Base-by-base conservation (phyloP, 2,888 invertebrate genomes). In the Erpobdella octoculata region DNA sequence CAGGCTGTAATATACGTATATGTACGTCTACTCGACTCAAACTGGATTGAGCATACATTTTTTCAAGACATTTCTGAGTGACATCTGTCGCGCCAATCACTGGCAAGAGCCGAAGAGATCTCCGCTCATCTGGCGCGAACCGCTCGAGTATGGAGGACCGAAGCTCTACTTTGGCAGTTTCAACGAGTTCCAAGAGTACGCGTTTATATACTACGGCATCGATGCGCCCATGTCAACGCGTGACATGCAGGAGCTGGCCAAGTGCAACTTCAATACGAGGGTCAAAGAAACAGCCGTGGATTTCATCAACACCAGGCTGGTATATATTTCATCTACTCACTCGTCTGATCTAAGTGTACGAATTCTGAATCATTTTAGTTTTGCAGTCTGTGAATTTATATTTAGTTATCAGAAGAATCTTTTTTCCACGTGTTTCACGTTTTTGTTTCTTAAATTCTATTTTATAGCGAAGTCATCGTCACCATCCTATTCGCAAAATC, bases 81-180 rank as follows among this genome's bases (percentile, higher is more conserved):
- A 78, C 41, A 78, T 78, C 0, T 83, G 82, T 68, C 71, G 75
- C 18, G 75, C 78, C 59, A 78, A 79, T 70, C 79, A 79, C 15
- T 84, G 83, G 83, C 72, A 74, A 1, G 46, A n/a, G 3, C 79
- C 81, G 75, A 72, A 71, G 0, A 78, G 77, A 71, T 84, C 83
- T 0, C 84, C 84, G 0, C 73, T 84, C 18, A 78, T 83, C 6
- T 84, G 84, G 84, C 76, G 83, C 59, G 84, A 84, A 74, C 75
- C 84, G 59, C 78, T 84, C 12, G 82, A 83, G 72, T 76, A 82
- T 21, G 84, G 84, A 35, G 83, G 84, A 15, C 83, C 82, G 75
- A 83, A 82, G 36, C 78, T 81, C n/a, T 77, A 82, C 5, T 81
- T 84, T 58, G 83, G 83, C 35, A 82, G 81, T 18, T 79, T 80